These are phyloP conservation scores for Escarpia spicata DNA, from an alignment of 2,888 invertebrate genomes.

Conservation along the genomic window DNA sequence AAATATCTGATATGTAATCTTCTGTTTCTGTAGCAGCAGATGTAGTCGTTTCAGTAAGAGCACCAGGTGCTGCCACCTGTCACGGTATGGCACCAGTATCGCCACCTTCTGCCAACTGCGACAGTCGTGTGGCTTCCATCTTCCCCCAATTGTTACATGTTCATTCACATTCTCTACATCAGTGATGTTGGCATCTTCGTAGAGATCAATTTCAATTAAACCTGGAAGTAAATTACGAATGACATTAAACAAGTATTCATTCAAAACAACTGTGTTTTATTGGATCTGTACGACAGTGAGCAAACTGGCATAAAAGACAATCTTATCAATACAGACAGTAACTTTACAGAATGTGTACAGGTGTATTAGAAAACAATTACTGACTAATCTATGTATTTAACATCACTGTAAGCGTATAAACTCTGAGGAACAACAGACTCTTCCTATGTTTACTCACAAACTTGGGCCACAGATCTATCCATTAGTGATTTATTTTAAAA, in stretches of 20 bases:
- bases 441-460: too few species aligned
- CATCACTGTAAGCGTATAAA: too few species aligned
- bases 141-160: conserved; percentile 49
- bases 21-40: conserved; percentile 54
- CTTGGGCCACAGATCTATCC: too few species aligned
- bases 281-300: too few species aligned
- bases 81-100: conserved; percentile 56
- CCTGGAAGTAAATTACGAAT: conserved; percentile 18
- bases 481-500: too few species aligned
- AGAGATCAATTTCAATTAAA: conserved; percentile 27
- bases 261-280: too few species aligned
- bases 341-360: too few species aligned
- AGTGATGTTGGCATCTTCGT: neutral
- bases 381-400: too few species aligned
- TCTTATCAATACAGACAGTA: too few species aligned
- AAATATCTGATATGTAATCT: conserved; percentile 54
- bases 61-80: conserved; percentile 53
- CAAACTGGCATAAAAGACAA: too few species aligned
- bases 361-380: too few species aligned
- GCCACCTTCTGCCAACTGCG: conserved; percentile 55
- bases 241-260: neutral
- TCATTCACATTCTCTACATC: conserved; percentile 43
- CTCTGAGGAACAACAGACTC: too few species aligned
- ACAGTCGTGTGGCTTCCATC: conserved; percentile 53
- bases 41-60: conserved; percentile 49